These are phyloP conservation scores for Propithecus coquereli DNA, from an alignment of 2,113 vertebrate species.

Conservation along the genomic window DNA sequence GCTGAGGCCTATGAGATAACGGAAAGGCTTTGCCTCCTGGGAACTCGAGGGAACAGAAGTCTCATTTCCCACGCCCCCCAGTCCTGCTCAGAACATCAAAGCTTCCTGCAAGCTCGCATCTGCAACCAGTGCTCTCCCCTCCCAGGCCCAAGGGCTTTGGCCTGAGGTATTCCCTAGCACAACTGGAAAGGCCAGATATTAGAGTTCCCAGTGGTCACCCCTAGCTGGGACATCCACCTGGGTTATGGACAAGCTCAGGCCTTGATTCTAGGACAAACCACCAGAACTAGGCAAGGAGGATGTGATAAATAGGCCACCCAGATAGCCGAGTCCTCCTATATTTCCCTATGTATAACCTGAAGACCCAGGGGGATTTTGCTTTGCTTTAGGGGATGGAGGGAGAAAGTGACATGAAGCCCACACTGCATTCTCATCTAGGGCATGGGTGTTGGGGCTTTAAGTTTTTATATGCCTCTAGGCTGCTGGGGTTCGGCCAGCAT, in stretches of 20 bases:
- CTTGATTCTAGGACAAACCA: neutral
- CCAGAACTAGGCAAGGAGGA: neutral
- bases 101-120: conserved; percentile 56
- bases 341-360: neutral
- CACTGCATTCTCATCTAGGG: neutral
- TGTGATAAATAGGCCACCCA: neutral
- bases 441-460: neutral
- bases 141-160: conserved; percentile 60
- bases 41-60: conserved; percentile 61
- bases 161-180: neutral
- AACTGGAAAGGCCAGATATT: neutral
- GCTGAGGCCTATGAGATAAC: conserved; percentile 43
- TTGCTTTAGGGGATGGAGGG: neutral
- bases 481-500: conserved; percentile 48
- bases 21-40: conserved; percentile 48
- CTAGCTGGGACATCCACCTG: neutral
- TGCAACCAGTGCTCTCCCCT: conserved; percentile 36
- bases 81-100: conserved; percentile 63
- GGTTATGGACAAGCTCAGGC: neutral
- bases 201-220: neutral
- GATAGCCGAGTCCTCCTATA: neutral
- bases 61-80: conserved; percentile 63
- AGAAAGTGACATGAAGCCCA: neutral
- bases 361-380: neutral
- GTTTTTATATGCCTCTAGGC: neutral